Percentiles rank a stretch among this genome's conserved stretches.
These are phyloP conservation scores for Felis chaus DNA, from an alignment of 2,113 vertebrate genomes.

Conservation along the genomic window DNA sequence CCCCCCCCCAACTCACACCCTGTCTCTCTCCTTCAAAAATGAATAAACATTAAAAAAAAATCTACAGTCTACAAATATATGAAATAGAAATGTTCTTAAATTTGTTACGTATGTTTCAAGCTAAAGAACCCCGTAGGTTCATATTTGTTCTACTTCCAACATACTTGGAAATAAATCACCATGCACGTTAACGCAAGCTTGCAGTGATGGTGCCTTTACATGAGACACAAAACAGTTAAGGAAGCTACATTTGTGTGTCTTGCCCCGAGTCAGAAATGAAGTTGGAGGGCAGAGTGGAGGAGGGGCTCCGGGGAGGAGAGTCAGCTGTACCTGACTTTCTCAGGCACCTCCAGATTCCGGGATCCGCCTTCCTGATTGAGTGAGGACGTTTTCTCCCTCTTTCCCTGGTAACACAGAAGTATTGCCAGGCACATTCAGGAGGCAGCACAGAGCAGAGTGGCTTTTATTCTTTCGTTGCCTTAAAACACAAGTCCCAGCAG, in stretches of 20 bases:
- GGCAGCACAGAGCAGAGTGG: constrained; percentile 82
- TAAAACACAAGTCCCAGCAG: constrained; percentile 77
- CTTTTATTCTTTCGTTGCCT: constrained; percentile 85
- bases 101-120: constrained; percentile 85
- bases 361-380: constrained; percentile 87
- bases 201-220: constrained; percentile 91
- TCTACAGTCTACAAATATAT: constrained; percentile 84
- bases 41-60: background rate
- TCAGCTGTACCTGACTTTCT: constrained; percentile 86
- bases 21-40: too few relatives aligned
- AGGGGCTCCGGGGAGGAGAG: constrained; percentile 85
- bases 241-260: constrained; percentile 76
- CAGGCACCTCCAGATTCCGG: constrained; percentile 89
- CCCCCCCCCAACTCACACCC: too few relatives aligned
- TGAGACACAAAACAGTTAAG: constrained; percentile 74
- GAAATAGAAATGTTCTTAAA: constrained; percentile 84
- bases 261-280: constrained; percentile 77
- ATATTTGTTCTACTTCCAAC: constrained; percentile 84
- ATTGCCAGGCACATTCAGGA: background rate
- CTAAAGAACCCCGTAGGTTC: constrained; percentile 83
- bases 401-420: constrained; percentile 74
- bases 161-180: constrained; percentile 83
- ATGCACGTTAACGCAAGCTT: constrained; percentile 92
- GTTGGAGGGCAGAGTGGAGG: constrained; percentile 79
- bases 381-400: constrained; percentile 82